phyloP scores from a whole-genome alignment of 2,797 vertebrate species.

The Poecilia gillii region DNA sequence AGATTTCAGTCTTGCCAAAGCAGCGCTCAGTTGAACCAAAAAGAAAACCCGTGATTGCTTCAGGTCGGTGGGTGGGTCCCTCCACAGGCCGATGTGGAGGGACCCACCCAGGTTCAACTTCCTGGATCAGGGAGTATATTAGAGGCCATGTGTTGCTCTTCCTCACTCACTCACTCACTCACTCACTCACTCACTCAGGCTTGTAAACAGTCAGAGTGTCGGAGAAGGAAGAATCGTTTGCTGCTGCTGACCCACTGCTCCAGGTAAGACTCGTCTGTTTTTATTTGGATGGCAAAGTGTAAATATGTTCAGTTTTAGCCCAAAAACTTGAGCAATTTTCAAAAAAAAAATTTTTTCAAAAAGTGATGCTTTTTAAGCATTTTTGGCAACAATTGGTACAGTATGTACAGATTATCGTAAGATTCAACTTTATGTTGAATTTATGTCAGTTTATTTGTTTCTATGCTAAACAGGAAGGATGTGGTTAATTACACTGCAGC shows the following conservation, averaged over 20 bases:
- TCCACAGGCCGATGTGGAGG: not conserved
- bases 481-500: not conserved
- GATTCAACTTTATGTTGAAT: not conserved
- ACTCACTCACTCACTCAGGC: slow-evolving; percentile 54
- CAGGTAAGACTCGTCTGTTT: slow-evolving; percentile 44
- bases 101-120: slow-evolving; percentile 12
- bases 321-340: not conserved
- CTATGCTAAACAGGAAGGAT: not conserved
- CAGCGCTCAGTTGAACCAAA: not conserved
- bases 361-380: not conserved
- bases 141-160: slow-evolving; percentile 45
- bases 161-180: slow-evolving; percentile 56
- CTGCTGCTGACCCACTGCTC: slow-evolving; percentile 9
- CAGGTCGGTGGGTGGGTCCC: slow-evolving; percentile 7
- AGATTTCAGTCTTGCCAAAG: not conserved
- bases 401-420: not conserved
- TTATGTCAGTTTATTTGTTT: not conserved
- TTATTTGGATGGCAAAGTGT: not conserved
- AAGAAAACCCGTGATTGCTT: not conserved
- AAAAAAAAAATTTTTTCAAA: not conserved
- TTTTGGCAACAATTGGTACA: not conserved
- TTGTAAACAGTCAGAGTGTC: not conserved
- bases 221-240: slow-evolving; percentile 1
- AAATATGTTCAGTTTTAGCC: not conserved
- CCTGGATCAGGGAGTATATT: slow-evolving; percentile 67